These are phyloP conservation scores for Pseudochromis fuscus DNA, from an alignment of 2,797 vertebrate genomes.

Conservation along the genomic window DNA sequence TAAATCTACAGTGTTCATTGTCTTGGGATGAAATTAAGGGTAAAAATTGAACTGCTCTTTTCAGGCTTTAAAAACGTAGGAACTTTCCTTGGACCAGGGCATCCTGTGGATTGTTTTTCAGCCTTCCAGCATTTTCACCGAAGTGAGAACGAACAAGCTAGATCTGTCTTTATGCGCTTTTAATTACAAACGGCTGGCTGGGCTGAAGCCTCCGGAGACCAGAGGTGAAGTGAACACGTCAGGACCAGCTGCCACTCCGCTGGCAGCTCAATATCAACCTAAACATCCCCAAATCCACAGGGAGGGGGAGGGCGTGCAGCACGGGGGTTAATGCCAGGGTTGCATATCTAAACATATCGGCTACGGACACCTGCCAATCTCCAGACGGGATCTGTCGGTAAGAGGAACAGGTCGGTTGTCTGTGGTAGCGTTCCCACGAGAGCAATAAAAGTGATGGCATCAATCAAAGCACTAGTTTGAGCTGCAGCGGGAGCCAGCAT, in stretches of 20 bases:
- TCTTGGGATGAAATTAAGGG: constrained; percentile 53
- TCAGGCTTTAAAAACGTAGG: constrained; percentile 34
- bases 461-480: constrained; percentile 55
- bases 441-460: constrained; percentile 56
- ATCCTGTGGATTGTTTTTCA: constrained; percentile 39
- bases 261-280: constrained; percentile 72
- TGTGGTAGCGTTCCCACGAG: constrained; percentile 53
- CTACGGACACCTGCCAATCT: constrained; percentile 74
- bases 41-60: constrained; percentile 32
- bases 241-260: constrained; percentile 61
- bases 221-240: constrained; percentile 69
- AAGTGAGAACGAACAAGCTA: constrained; percentile 44
- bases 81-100: neutral
- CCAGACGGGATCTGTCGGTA: constrained; percentile 24
- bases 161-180: constrained; percentile 71
- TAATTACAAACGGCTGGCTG: constrained; percentile 75
- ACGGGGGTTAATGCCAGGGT: constrained; percentile 51
- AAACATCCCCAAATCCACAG: constrained; percentile 57
- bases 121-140: constrained; percentile 41
- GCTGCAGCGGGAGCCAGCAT: constrained; percentile 40
- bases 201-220: constrained; percentile 62
- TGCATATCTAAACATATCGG: constrained; percentile 68
- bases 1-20: constrained; percentile 42
- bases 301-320: constrained; percentile 20
- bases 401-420: constrained; percentile 60